Conservation (phyloP, 2,888 invertebrate genomes). For the Torymus auratus region DNA sequence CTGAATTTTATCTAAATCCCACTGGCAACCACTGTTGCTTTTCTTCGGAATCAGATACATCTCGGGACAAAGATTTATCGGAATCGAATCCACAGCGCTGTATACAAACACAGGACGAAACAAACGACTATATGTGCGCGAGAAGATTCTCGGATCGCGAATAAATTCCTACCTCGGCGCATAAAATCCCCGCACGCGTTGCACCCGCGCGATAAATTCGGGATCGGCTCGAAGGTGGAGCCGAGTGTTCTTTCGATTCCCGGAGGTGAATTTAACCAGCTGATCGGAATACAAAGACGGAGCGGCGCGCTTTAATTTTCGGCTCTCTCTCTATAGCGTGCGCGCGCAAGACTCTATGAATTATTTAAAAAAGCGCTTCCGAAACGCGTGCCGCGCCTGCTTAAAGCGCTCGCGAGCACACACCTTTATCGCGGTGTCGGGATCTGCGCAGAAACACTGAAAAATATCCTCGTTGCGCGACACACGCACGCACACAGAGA, state of each 20-base stretch:
- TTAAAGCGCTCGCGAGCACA: not conserved
- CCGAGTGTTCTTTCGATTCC: constrained; percentile 21
- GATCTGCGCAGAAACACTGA: constrained; percentile 18
- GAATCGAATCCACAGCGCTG: no score
- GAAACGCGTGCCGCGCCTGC: constrained; percentile 61
- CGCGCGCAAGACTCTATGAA: constrained; percentile 61
- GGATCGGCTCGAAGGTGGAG: constrained; percentile 27
- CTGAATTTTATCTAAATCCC: no score
- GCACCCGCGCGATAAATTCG: constrained; percentile 35
- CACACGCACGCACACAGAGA: not conserved
- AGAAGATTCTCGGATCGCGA: not conserved
- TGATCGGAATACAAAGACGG: constrained; percentile 59
- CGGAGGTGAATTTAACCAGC: constrained; percentile 38
- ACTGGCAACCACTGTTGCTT: not conserved
- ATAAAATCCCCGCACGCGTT: constrained; percentile 6
- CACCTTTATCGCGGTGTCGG: constrained; percentile 17
- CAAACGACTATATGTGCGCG: no score
- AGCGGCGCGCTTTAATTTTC: constrained; percentile 60
- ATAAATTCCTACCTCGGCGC: constrained; percentile 8
- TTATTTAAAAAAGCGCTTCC: constrained; percentile 63
- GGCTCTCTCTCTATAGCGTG: constrained; percentile 10
- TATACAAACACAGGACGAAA: no score
- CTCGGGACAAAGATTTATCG: no score
- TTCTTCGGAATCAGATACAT: not conserved
- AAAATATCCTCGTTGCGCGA: constrained; percentile 16